phyloP scores from a whole-genome alignment of 1,140 invertebrate genomes.

The Bathynomus jamesi region DNA sequence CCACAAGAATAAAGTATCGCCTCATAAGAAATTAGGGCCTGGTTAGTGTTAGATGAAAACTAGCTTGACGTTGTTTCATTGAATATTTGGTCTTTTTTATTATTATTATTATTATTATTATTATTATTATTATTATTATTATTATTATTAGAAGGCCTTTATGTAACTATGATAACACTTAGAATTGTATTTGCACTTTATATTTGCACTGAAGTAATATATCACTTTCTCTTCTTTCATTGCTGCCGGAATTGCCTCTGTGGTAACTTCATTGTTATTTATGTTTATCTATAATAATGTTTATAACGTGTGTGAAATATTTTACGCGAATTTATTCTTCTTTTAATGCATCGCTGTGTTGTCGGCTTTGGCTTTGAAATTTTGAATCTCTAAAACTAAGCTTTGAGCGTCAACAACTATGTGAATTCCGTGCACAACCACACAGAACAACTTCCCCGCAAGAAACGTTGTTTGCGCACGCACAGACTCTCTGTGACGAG shows the following conservation, averaged over 20 bases:
- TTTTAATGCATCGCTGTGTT: too few relatives aligned
- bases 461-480: neutral
- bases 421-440: neutral
- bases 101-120: slow-evolving; percentile 3
- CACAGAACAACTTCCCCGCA: neutral
- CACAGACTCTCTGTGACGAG: neutral
- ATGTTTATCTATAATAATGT: neutral
- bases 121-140: slow-evolving; percentile 3
- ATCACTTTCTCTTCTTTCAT: neutral
- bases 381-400: too few relatives aligned
- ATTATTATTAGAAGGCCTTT: slow-evolving; percentile 3
- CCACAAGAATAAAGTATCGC: too few relatives aligned
- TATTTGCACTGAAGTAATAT: too few relatives aligned
- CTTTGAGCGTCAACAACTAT: neutral
- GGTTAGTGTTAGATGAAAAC: too few relatives aligned
- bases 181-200: too few relatives aligned
- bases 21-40: too few relatives aligned
- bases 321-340: too few relatives aligned
- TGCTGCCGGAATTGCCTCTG: neutral
- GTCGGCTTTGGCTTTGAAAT: too few relatives aligned
- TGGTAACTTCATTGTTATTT: neutral
- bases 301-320: too few relatives aligned
- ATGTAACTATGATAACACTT: neutral
- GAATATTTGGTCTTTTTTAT: neutral
- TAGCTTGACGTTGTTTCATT: too few relatives aligned